Evolutionary conservation across 2,797 vertebrate species (phyloP).

Genomic region (Amniataba percoides): DNA sequence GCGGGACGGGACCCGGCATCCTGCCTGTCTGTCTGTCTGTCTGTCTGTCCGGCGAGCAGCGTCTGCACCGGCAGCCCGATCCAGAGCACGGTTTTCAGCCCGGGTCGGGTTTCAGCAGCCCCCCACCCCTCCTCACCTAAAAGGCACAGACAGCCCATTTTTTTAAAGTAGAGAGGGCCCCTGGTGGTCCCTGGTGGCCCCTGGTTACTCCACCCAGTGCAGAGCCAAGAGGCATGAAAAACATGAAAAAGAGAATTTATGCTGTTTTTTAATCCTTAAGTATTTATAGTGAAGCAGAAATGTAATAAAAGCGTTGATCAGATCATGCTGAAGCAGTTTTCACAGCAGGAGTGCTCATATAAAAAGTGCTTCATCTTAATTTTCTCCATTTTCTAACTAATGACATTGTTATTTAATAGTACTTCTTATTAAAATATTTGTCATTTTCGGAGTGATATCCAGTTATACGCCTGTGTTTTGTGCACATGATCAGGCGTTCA

Average conservation of each 20-base stretch:
- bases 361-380: too few species aligned
- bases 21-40: constrained; percentile 63
- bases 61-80: constrained; percentile 62
- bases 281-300: not conserved
- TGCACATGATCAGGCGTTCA: not conserved
- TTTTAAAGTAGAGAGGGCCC: constrained; percentile 44
- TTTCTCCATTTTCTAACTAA: not conserved
- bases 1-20: constrained; percentile 82
- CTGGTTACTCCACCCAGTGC: constrained; percentile 4
- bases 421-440: not conserved
- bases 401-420: not conserved
- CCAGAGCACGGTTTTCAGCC: constrained; percentile 63
- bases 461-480: not conserved
- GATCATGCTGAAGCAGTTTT: not conserved
- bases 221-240: not conserved
- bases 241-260: not conserved
- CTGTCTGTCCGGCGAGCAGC: constrained; percentile 50
- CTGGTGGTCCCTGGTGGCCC: constrained; percentile 27
- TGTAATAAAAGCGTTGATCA: not conserved
- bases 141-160: constrained; percentile 68
- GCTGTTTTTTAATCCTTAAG: not conserved
- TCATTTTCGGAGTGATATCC: not conserved
- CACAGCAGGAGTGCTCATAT: not conserved
- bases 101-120: constrained; percentile 79
- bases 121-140: constrained; percentile 69